Base-by-base conservation (phyloP, 2,113 vertebrate genomes). In the Bombycilla garrulus region DNA sequence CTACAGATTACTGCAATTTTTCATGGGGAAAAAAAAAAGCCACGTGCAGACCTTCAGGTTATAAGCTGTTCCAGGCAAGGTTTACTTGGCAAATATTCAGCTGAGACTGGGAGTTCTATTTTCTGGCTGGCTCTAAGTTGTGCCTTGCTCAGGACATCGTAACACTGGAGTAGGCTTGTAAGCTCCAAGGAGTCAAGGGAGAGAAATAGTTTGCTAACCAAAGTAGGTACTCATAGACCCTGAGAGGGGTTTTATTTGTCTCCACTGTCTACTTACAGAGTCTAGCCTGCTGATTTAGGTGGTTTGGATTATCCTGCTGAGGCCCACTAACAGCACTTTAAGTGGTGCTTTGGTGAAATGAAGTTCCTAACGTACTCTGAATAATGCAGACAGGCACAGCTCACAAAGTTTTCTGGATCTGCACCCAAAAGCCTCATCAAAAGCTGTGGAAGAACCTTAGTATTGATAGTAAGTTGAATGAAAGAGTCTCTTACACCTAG, bases 221-320 rank as follows among this genome's bases (percentile, higher is more conserved):
- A 90, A 77, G 45, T 58, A 88, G 50, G 44, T 53, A 83, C 36
- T 86, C n/a, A 65, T 13, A 88, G 54, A 79, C 20, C 23, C 58
- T 90, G 47, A 81, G 50, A 82, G 15, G 8, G 10, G 9, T 40
- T 92, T 92, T 92, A 82, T 40, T 36, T 92, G 36, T 72, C 96
- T 94, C 90, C 42, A 48, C 18, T 65, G 74, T 69, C 92, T 92
- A 73, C 71, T 96, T 82, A 79, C 0, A 2, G 24, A 76, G 85
- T 92, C 93, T 90, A 85, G 92, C 87, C 58, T 95, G 84, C 61
- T 96, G 78, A 94, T 92, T 95, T 91, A 90, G 78, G n/a, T 69
- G 33, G 28, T 85, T 89, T 94, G 58, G 38, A 90, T 95, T 93
- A 88, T 50, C 16, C 78, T 81, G 10, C 58, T 83, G 82, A 90